Conservation (phyloP, 2,888 invertebrate genomes). For the Orthosia incerta region DNA sequence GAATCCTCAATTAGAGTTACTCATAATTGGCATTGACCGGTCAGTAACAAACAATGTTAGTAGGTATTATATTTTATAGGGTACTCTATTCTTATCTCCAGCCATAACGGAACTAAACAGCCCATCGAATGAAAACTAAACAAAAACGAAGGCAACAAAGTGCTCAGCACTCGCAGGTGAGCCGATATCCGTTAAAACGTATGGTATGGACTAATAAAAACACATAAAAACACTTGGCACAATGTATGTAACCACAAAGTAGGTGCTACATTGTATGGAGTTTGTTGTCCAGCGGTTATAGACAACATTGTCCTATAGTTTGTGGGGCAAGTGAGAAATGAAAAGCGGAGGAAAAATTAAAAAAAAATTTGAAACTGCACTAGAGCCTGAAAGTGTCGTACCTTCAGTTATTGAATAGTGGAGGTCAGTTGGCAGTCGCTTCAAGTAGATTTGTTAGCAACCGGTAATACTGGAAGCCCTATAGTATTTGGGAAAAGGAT, state of each 20-base stretch:
- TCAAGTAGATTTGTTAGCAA: too few species aligned
- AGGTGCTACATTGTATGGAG: conserved; percentile 38
- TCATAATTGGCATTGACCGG: conserved; percentile 14
- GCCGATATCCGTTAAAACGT: conserved; percentile 41
- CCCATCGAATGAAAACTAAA: conserved; percentile 23
- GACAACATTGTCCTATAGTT: conserved; percentile 36
- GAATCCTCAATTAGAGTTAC: conserved; percentile 9
- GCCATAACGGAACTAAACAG: conserved; percentile 45
- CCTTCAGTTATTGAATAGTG: too few species aligned
- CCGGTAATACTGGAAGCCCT: too few species aligned
- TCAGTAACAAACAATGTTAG: background rate
- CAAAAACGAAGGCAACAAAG: conserved; percentile 24
- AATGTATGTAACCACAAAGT: conserved; percentile 40
- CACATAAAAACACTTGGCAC: conserved; percentile 37
- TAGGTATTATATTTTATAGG: background rate
- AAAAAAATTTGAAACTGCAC: too few species aligned
- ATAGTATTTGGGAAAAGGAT: too few species aligned
- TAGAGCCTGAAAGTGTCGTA: too few species aligned
- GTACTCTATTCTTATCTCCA: conserved; percentile 5
- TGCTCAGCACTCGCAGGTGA: conserved; percentile 48
- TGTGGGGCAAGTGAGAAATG: conserved; percentile 27
- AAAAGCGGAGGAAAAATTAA: background rate
- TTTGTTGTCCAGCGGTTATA: conserved; percentile 42
- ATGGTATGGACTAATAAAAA: conserved; percentile 38
- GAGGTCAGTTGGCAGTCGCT: too few species aligned